Evolutionary conservation across 2,797 vertebrate species (phyloP), one percentile per base, ranked within the genome.

Genomic region (Glyptemys insculpta): DNA sequence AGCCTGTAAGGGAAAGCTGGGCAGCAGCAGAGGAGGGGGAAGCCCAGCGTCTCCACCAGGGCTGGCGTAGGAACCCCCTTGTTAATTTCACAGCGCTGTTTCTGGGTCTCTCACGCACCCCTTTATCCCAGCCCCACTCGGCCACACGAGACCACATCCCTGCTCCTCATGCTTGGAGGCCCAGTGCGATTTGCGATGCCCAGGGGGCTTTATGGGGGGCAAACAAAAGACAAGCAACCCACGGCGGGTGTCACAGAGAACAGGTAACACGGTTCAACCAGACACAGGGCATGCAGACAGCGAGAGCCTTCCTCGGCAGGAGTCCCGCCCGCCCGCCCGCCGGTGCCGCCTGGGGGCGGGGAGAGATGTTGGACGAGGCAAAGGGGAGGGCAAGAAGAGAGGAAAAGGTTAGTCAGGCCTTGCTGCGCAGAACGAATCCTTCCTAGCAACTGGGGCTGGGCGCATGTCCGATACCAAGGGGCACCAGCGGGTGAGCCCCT

Each of bases 211-310:
- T 15, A 15, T 14, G 49, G 53, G 79, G 34, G 54, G 68, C 76
- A 81, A 88, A 88, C 79, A 52, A 47, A 74, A 65, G 86, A 65
- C 83, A 65, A 62, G 80, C 54, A 86, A 50, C 87, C 83, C 83
- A 86, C 44, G 86, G 62, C 5, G 65, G n/a, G 78, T 18, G 56
- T 86, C 50, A 89, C 72, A 83, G 83, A 68, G 81, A 79, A 83
- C 85, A 86, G 78, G 84, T 72, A 79, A 31, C 80, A 93, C 50
- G 68, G 56, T 57, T 49, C 72, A 86, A 90, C 84, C 53, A 83
- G 92, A 86, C 92, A 93, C 31, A 83, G 56, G 56, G 84, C 92
- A 90, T 90, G 87, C 92, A 93, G 82, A 86, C 87, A 83, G 89
- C 82, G n/a, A 85, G 41, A 72, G 53, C 27, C 29, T 82, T 81